phyloP scores from a whole-genome alignment of 2,797 vertebrate species.

The Lophotriccus pileatus region DNA sequence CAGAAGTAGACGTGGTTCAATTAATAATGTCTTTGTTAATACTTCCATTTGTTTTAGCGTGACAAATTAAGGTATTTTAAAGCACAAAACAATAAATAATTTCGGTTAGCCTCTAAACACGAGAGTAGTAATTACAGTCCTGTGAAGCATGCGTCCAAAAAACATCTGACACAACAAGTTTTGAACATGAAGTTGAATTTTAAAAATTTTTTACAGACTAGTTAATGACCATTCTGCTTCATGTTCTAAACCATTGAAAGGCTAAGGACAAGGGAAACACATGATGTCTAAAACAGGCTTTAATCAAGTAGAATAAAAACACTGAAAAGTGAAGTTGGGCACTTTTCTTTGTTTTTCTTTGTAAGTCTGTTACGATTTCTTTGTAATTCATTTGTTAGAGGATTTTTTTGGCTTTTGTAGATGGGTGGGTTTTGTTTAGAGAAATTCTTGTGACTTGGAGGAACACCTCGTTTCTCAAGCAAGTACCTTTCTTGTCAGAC shows the following conservation, averaged over 20 bases:
- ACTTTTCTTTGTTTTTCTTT: background rate
- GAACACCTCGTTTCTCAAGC: background rate
- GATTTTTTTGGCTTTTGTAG: background rate
- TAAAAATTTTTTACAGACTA: background rate
- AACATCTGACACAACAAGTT: background rate
- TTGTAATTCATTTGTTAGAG: background rate
- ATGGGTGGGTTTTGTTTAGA: background rate
- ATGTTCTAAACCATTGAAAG: background rate
- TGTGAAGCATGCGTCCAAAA: background rate
- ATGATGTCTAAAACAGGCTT: background rate
- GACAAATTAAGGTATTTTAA: background rate
- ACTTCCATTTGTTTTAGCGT: accelerated
- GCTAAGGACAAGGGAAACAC: background rate
- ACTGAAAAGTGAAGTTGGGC: background rate
- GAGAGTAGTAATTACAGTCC: background rate
- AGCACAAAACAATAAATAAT: background rate
- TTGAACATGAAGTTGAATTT: background rate
- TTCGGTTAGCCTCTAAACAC: background rate
- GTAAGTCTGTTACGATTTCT: background rate
- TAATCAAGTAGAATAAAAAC: background rate
- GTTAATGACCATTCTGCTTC: background rate
- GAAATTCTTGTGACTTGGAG: background rate
- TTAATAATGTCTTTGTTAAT: background rate
- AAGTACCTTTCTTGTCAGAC: background rate
- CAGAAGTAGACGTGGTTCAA: background rate